Percentiles rank a stretch among this genome's conserved stretches.
Conservation (phyloP, 2,113 vertebrate genomes). For the Xyrauchen texanus region DNA sequence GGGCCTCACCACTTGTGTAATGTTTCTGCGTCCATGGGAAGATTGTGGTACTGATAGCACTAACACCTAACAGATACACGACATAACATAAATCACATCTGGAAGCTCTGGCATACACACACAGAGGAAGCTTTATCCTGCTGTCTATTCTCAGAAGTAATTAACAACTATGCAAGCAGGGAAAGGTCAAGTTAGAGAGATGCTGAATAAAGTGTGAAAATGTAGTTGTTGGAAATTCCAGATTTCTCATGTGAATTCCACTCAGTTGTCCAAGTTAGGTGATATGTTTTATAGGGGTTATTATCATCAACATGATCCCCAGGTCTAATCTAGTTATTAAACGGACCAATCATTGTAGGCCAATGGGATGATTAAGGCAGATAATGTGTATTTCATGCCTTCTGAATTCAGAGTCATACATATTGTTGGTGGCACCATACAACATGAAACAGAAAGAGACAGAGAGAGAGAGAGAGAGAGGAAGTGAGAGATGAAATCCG, state of each 20-base stretch:
- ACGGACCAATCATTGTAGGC: neutral
- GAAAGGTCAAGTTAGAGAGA: slow-evolving; percentile 22
- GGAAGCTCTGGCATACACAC: slow-evolving; percentile 44
- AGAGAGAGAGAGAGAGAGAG: neutral
- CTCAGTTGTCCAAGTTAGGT: too few relatives aligned
- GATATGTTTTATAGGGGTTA: too few relatives aligned
- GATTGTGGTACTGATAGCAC: slow-evolving; percentile 76
- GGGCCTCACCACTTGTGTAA: slow-evolving; percentile 68
- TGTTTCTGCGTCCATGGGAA: slow-evolving; percentile 72
- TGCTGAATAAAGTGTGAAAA: neutral
- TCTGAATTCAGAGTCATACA: neutral
- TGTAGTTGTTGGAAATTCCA: neutral
- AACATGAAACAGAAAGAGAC: neutral
- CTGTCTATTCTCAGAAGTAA: slow-evolving; percentile 31
- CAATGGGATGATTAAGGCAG: neutral
- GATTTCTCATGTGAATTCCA: neutral
- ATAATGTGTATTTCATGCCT: neutral
- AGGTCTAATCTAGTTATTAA: neutral
- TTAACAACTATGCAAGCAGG: slow-evolving; percentile 17
- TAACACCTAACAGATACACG: slow-evolving; percentile 71
- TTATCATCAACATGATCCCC: too few relatives aligned
- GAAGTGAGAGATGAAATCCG: neutral
- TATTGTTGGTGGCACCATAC: neutral
- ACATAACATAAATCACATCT: slow-evolving; percentile 78
- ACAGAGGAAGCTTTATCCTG: slow-evolving; percentile 33